These are phyloP conservation scores for Nylanderia fulva DNA, from an alignment of 1,140 invertebrate genomes.

Conservation along the genomic window DNA sequence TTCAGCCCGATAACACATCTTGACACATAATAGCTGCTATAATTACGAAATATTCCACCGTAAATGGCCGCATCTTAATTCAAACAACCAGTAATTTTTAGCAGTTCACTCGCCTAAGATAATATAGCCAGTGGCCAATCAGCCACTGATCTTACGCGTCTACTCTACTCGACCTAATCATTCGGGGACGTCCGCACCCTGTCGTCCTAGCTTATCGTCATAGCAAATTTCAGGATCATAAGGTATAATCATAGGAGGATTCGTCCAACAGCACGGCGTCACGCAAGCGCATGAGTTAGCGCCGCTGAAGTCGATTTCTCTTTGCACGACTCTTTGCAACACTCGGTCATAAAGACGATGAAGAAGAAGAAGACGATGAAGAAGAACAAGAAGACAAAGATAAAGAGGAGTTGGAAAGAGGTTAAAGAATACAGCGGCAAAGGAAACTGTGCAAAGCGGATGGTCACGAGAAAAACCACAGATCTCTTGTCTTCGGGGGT, in stretches of 20 bases:
- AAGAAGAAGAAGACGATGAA: constrained; percentile 28
- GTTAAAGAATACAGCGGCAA: constrained; percentile 38
- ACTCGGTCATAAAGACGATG: constrained; percentile 47
- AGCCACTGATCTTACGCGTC: constrained; percentile 66
- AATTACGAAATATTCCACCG: constrained; percentile 1
- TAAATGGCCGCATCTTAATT: constrained; percentile 32
- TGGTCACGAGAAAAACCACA: constrained; percentile 76
- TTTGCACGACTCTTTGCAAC: not conserved
- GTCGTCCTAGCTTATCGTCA: constrained; percentile 53
- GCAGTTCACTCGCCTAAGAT: constrained; percentile 11
- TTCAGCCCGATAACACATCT: not conserved
- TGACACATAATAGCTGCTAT: not conserved
- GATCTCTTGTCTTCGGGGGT: constrained; percentile 59
- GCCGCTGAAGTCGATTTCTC: constrained; percentile 9
- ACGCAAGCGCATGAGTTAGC: constrained; percentile 73
- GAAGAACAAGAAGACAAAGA: constrained; percentile 50
- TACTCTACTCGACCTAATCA: constrained; percentile 18
- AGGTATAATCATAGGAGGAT: constrained; percentile 67
- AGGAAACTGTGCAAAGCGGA: constrained; percentile 60
- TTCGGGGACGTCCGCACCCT: constrained; percentile 49
- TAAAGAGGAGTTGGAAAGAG: constrained; percentile 28
- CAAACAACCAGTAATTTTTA: constrained; percentile 46
- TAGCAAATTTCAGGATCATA: constrained; percentile 27
- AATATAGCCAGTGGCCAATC: constrained; percentile 53
- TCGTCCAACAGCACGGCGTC: constrained; percentile 66